Conservation (phyloP, 2,888 invertebrate genomes). For the Nephrotoma flavescens region DNA sequence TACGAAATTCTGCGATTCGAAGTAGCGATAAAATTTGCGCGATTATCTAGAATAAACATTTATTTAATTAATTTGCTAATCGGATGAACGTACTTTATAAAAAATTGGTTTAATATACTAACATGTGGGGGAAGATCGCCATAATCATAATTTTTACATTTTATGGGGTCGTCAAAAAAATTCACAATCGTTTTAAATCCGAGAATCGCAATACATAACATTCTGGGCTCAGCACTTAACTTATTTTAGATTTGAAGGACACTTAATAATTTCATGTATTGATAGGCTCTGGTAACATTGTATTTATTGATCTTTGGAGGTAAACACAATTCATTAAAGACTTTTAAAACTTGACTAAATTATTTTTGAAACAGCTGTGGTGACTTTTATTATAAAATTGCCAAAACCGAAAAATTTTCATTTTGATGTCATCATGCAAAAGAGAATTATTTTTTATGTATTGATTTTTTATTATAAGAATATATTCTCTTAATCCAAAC, state of each 20-base stretch:
- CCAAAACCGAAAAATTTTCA: no score
- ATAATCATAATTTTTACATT: background rate
- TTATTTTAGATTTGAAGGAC: no score
- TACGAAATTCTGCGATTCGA: background rate
- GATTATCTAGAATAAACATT: background rate
- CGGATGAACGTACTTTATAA: background rate
- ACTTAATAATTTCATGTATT: no score
- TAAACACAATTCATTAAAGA: no score
- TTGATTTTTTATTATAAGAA: no score
- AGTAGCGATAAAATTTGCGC: background rate
- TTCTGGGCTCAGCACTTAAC: background rate
- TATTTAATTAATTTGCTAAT: background rate
- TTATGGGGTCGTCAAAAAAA: background rate
- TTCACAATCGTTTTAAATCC: background rate
- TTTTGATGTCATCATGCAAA: no score
- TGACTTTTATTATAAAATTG: no score
- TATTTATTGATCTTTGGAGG: background rate
- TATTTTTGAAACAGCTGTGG: no score
- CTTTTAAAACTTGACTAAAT: no score
- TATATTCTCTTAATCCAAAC: no score
- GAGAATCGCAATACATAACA: background rate
- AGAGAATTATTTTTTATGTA: no score
- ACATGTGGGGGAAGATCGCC: background rate
- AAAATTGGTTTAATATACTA: background rate
- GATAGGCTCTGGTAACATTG: background rate